These are phyloP conservation scores for Alosa sapidissima DNA, from an alignment of 2,797 vertebrate species.

Conservation along the genomic window DNA sequence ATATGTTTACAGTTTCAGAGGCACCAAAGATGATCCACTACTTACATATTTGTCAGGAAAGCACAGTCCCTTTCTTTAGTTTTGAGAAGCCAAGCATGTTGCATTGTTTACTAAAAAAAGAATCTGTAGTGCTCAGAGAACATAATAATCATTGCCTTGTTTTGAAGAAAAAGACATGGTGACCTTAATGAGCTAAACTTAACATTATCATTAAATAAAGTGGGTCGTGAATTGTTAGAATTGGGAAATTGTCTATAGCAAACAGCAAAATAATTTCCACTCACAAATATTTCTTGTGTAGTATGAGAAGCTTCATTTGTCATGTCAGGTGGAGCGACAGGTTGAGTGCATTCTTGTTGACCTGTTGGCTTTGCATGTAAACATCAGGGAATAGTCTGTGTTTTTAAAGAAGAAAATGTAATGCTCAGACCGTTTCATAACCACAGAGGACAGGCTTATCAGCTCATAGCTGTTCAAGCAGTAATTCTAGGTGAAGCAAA, in stretches of 20 bases:
- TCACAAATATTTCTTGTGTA: not conserved
- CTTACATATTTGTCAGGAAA: not conserved
- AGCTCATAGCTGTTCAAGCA: not conserved
- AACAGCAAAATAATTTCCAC: not conserved
- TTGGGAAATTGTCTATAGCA: no score
- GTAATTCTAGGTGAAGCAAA: not conserved
- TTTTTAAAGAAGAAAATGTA: not conserved
- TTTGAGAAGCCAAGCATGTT: not conserved
- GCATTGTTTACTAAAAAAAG: not conserved
- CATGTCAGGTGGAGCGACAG: not conserved
- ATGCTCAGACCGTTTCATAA: not conserved
- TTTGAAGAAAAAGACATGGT: not conserved
- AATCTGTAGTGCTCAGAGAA: not conserved
- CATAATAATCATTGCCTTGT: not conserved
- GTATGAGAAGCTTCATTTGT: not conserved
- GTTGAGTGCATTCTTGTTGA: not conserved
- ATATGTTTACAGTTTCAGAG: not conserved
- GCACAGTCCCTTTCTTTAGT: not conserved
- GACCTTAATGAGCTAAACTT: not conserved
- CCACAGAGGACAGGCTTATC: not conserved
- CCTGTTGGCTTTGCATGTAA: not conserved
- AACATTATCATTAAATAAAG: not conserved
- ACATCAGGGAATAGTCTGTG: not conserved
- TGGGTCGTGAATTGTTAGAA: not conserved
- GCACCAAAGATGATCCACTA: not conserved